A percentile compares a stretch with the other conserved stretches of the same genome.
Evolutionary conservation across 2,113 vertebrate species (phyloP).

Genomic region (Cromileptes altivelis): DNA sequence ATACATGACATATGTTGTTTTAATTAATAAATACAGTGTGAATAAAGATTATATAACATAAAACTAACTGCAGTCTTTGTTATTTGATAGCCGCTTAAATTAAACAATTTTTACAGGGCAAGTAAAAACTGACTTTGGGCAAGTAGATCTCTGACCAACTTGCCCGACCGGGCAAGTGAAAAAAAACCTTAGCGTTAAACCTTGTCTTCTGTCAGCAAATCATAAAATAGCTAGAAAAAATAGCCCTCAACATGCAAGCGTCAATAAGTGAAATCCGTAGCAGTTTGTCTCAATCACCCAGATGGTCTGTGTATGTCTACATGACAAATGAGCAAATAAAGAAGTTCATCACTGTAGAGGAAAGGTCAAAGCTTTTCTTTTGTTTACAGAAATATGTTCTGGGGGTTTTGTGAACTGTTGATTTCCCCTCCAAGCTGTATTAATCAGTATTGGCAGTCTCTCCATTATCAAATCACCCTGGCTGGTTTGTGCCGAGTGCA

Average conservation of each 20-base stretch:
- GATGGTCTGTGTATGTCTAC: background rate
- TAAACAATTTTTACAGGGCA: no score
- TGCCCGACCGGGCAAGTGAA: no score
- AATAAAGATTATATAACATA: no score
- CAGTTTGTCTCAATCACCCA: background rate
- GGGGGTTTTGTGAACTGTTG: slow-evolving; percentile 33
- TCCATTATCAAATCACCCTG: slow-evolving; percentile 63
- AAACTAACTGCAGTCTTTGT: no score
- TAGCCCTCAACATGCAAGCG: background rate
- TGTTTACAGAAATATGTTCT: slow-evolving; percentile 44
- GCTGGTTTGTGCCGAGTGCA: slow-evolving; percentile 51
- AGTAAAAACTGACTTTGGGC: no score
- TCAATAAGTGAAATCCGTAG: background rate
- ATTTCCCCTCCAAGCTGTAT: slow-evolving; percentile 53
- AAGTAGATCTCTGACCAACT: no score
- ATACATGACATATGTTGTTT: no score
- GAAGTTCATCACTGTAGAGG: slow-evolving; percentile 22
- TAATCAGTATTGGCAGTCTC: slow-evolving; percentile 64
- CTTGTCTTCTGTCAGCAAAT: slow-evolving; percentile 4
- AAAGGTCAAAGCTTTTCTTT: slow-evolving; percentile 58
- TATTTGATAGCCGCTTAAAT: no score
- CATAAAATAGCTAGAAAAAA: background rate
- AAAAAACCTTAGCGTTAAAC: no score
- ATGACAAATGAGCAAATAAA: slow-evolving; percentile 45
- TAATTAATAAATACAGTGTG: no score